phyloP scores from a whole-genome alignment of 2,113 vertebrate species.

The Gobio gobio region DNA sequence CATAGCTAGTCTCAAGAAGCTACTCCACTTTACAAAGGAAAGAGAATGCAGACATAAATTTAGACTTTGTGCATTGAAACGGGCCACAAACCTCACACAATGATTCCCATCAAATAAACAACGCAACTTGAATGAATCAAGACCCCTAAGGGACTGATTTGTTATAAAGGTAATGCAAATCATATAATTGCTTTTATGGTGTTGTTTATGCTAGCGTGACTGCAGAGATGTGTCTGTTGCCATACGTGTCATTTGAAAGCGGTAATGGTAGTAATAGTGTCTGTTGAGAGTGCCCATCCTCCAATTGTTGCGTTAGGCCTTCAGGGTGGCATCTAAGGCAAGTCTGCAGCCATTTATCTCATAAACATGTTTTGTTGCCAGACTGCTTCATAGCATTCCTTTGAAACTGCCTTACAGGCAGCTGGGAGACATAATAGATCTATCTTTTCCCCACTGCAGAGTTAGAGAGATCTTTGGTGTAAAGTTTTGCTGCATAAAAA shows the following conservation, averaged over 20 bases:
- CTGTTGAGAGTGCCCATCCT: slow-evolving; percentile 35
- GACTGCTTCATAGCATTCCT: slow-evolving; percentile 33
- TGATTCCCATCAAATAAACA: slow-evolving; percentile 19
- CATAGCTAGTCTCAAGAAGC: slow-evolving; percentile 6
- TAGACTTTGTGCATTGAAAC: slow-evolving; percentile 15
- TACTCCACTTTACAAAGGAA: neutral
- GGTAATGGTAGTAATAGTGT: slow-evolving; percentile 40
- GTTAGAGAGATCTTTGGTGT: slow-evolving; percentile 41
- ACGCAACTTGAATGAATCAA: slow-evolving; percentile 4
- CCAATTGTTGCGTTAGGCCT: slow-evolving; percentile 30
- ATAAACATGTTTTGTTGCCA: slow-evolving; percentile 46
- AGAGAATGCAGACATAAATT: slow-evolving; percentile 28
- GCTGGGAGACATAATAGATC: slow-evolving; percentile 42
- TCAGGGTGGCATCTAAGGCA: slow-evolving; percentile 47
- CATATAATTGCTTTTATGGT: slow-evolving; percentile 37
- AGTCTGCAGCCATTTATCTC: slow-evolving; percentile 51
- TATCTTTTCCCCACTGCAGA: slow-evolving; percentile 38
- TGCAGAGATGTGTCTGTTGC: slow-evolving; percentile 32
- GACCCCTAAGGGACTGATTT: slow-evolving; percentile 38
- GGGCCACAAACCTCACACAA: slow-evolving; percentile 20
- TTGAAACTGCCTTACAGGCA: slow-evolving; percentile 48
- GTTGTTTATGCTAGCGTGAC: slow-evolving; percentile 32
- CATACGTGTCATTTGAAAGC: slow-evolving; percentile 40
- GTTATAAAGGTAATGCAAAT: slow-evolving; percentile 35
- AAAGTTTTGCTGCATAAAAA: slow-evolving; percentile 42